These are phyloP conservation scores for Bombus haemorrhoidalis DNA, from an alignment of 1,140 invertebrate genomes.

Conservation along the genomic window DNA sequence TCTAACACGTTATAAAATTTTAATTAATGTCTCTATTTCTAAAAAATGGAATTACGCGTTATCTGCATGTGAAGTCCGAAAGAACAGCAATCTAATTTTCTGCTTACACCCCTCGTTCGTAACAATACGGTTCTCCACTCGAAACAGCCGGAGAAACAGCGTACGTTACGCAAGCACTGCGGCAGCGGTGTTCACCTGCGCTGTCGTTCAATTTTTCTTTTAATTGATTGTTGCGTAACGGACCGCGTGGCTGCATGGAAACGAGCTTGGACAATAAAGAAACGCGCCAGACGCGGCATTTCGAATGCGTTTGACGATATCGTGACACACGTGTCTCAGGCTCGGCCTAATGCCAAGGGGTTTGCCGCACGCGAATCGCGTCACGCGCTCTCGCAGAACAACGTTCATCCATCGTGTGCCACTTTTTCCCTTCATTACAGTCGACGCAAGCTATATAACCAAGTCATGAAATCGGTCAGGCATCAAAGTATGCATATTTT, in stretches of 20 bases:
- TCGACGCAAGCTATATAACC: background rate
- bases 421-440: background rate
- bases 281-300: slow-evolving; percentile 38
- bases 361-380: slow-evolving; percentile 48
- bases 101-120: background rate
- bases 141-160: background rate
- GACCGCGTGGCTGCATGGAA: slow-evolving; percentile 15
- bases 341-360: slow-evolving; percentile 22
- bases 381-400: background rate
- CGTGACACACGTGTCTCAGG: slow-evolving; percentile 40
- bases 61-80: background rate
- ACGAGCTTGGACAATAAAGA: slow-evolving; percentile 49
- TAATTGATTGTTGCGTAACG: slow-evolving; percentile 53
- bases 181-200: slow-evolving; percentile 38
- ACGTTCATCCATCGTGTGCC: slow-evolving; percentile 5
- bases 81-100: background rate
- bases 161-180: slow-evolving; percentile 40
- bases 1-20: background rate
- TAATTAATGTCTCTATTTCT: background rate
- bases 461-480: background rate
- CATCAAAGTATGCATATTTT: background rate
- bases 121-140: background rate
- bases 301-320: slow-evolving; percentile 40
- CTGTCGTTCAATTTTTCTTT: slow-evolving; percentile 36
- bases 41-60: background rate